These are phyloP conservation scores for Heliconius melpomene DNA, from an alignment of 1,140 invertebrate species.

Conservation along the genomic window DNA sequence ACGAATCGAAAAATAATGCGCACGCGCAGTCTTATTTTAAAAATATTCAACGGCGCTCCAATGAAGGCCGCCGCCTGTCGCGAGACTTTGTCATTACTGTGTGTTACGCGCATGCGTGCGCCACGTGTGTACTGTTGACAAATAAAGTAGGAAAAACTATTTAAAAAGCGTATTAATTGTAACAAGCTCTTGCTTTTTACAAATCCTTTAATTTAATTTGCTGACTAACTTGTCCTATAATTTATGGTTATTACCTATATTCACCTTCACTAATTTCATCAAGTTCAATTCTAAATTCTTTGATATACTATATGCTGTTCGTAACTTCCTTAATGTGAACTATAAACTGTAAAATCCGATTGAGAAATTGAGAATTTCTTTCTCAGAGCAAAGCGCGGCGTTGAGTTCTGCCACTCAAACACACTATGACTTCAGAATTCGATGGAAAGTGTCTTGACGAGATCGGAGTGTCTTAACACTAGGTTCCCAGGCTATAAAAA, in stretches of 20 bases:
- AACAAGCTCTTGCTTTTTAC: neutral
- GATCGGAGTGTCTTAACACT: neutral
- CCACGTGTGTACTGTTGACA: slow-evolving; percentile 62
- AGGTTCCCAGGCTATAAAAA: neutral
- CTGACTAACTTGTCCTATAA: too few species aligned
- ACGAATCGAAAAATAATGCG: slow-evolving; percentile 24
- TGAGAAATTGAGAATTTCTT: too few species aligned
- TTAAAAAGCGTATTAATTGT: neutral
- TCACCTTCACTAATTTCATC: too few species aligned
- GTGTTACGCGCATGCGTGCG: slow-evolving; percentile 64
- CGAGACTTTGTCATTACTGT: slow-evolving; percentile 52
- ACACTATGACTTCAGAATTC: neutral
- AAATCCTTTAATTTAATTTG: neutral
- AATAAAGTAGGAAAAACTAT: neutral
- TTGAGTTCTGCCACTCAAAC: too few species aligned
- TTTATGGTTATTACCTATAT: too few species aligned
- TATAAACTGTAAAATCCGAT: too few species aligned
- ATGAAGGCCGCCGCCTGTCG: slow-evolving; percentile 54
- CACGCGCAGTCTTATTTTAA: slow-evolving; percentile 38
- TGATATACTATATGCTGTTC: too few species aligned
- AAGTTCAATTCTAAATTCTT: too few species aligned
- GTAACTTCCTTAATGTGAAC: too few species aligned
- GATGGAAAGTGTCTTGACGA: neutral
- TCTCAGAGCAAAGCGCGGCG: neutral
- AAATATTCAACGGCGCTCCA: slow-evolving; percentile 50